phyloP scores from a whole-genome alignment of 2,797 vertebrate species.

The Pseudomugil tenellus region DNA sequence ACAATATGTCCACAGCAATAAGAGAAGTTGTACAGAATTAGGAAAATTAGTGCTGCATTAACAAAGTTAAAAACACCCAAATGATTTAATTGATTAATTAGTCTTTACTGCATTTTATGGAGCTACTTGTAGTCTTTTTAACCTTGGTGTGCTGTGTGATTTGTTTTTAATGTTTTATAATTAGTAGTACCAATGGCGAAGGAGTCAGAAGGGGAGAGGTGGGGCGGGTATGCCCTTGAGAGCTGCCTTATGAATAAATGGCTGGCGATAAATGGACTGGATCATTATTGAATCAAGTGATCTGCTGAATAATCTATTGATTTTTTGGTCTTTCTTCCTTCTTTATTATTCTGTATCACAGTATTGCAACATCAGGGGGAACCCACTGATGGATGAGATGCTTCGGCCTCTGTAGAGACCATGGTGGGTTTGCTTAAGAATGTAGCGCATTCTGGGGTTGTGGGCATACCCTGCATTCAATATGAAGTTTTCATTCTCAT shows the following conservation, averaged over 20 bases:
- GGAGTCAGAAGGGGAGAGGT: constrained; percentile 81
- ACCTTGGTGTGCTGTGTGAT: constrained; percentile 80
- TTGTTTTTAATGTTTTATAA: constrained; percentile 85
- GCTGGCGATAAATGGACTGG: constrained; percentile 85
- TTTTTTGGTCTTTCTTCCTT: constrained; percentile 86
- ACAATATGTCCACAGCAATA: too few species aligned
- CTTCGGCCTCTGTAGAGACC: constrained; percentile 68
- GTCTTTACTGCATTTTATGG: constrained; percentile 10
- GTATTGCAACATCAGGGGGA: constrained; percentile 87
- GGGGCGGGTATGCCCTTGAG: constrained; percentile 80
- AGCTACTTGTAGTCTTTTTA: constrained; percentile 66
- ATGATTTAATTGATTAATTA: not conserved
- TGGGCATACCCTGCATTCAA: constrained; percentile 37
- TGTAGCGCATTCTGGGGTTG: constrained; percentile 40
- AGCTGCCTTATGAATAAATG: constrained; percentile 83
- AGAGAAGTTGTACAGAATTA: not conserved
- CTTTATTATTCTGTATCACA: constrained; percentile 87
- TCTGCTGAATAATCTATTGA: constrained; percentile 90
- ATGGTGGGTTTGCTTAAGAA: constrained; percentile 52
- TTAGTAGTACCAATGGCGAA: constrained; percentile 80
- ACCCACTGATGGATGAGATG: constrained; percentile 81
- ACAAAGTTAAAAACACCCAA: not conserved
- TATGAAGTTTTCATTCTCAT: constrained; percentile 28
- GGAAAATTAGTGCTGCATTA: not conserved
- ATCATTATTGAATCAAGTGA: constrained; percentile 88